Percentiles rank a stretch among this genome's conserved stretches.
Evolutionary conservation across 2,113 vertebrate genomes (phyloP).

Genomic region (Chaetodon trifascialis): DNA sequence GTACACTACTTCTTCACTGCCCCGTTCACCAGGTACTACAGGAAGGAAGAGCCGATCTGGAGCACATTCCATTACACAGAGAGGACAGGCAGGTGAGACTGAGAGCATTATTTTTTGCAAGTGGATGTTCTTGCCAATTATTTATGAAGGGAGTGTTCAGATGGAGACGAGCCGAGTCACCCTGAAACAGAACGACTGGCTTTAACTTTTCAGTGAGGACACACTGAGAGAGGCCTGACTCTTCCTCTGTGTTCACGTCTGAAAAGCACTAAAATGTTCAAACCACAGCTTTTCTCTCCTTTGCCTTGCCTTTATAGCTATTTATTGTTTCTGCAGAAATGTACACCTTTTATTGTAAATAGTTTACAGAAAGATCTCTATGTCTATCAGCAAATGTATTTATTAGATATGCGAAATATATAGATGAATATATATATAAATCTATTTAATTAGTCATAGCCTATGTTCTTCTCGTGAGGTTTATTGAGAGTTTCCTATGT

Average conservation of each 20-base stretch:
- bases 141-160: slow-evolving; percentile 21
- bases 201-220: slow-evolving; percentile 32
- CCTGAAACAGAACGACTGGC: slow-evolving; percentile 29
- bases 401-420: slow-evolving; percentile 85
- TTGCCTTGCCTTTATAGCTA: slow-evolving; percentile 72
- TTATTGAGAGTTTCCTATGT: slow-evolving; percentile 74
- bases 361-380: slow-evolving; percentile 82
- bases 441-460: slow-evolving; percentile 83
- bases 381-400: slow-evolving; percentile 85
- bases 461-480: slow-evolving; percentile 77
- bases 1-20: slow-evolving; percentile 58
- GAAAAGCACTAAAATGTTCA: slow-evolving; percentile 39
- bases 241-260: slow-evolving; percentile 29
- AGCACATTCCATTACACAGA: slow-evolving; percentile 81
- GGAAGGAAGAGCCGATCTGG: slow-evolving; percentile 47
- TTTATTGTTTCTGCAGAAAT: slow-evolving; percentile 81
- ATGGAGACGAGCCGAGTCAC: slow-evolving; percentile 9
- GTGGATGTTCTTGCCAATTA: slow-evolving; percentile 45
- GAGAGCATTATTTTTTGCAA: slow-evolving; percentile 40
- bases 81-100: slow-evolving; percentile 52
- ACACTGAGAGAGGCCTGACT: background rate
- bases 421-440: slow-evolving; percentile 79
- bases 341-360: slow-evolving; percentile 83
- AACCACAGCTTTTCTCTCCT: slow-evolving; percentile 60
- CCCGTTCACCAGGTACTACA: slow-evolving; percentile 40